Conservation (phyloP, 2,797 vertebrate species). For the Oophaga sylvatica region DNA sequence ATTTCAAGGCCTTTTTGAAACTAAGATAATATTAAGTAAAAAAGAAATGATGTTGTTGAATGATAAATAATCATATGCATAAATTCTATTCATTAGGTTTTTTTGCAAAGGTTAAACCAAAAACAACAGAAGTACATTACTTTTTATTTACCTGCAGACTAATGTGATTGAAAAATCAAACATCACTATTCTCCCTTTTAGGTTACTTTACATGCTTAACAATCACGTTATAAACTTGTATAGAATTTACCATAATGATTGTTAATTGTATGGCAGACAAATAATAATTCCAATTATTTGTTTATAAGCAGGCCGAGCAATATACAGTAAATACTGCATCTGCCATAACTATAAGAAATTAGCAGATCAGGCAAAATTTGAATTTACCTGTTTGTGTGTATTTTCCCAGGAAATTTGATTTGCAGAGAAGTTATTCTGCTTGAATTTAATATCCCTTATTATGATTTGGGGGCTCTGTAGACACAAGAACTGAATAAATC, state of each 20-base stretch:
- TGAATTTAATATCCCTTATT: too few relatives aligned
- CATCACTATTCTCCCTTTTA: not conserved
- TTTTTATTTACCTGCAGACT: not conserved
- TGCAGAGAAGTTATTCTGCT: too few relatives aligned
- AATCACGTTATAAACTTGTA: slow-evolving; percentile 12
- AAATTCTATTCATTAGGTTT: not conserved
- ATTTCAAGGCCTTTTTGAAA: not conserved
- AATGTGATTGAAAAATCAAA: not conserved
- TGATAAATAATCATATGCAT: not conserved
- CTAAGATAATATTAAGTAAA: not conserved
- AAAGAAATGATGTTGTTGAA: not conserved
- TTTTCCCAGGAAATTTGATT: too few relatives aligned
- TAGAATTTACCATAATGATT: slow-evolving; percentile 22
- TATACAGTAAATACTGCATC: not conserved
- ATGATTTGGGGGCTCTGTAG: too few relatives aligned
- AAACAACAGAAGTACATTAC: not conserved
- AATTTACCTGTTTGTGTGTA: too few relatives aligned
- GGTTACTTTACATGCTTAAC: slow-evolving; percentile 15
- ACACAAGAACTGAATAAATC: too few relatives aligned
- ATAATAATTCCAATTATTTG: slow-evolving; percentile 25
- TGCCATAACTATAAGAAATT: slow-evolving; percentile 36
- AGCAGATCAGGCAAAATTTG: not conserved
- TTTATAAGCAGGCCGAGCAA: slow-evolving; percentile 32
- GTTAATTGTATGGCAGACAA: not conserved
- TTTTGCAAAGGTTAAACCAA: not conserved